phyloP scores from a whole-genome alignment of 2,113 vertebrate species.

The Paramormyrops kingsleyae region DNA sequence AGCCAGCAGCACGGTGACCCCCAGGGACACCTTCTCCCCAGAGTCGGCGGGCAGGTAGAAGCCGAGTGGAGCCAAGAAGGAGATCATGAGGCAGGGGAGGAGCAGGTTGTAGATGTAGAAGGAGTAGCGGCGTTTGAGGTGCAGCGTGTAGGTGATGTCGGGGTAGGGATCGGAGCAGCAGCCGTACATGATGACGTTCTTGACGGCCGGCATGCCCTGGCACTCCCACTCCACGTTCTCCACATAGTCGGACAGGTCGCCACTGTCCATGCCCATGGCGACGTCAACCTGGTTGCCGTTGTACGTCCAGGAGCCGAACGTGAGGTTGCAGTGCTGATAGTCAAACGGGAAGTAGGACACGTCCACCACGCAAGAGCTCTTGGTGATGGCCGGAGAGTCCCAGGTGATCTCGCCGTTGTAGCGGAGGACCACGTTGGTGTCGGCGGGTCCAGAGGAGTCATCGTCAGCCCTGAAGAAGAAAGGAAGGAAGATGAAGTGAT shows the following conservation, averaged over 20 bases:
- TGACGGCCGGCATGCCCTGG: slow-evolving; percentile 88
- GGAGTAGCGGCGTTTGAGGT: slow-evolving; percentile 86
- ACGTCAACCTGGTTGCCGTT: slow-evolving; percentile 91
- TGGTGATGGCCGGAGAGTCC: slow-evolving; percentile 93
- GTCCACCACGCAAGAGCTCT: slow-evolving; percentile 91
- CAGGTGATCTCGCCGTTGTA: slow-evolving; percentile 90
- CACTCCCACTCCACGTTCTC: slow-evolving; percentile 98
- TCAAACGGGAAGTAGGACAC: slow-evolving; percentile 96
- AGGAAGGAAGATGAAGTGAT: slow-evolving; percentile 13
- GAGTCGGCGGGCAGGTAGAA: slow-evolving; percentile 97
- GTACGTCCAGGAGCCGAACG: slow-evolving; percentile 98
- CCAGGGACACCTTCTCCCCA: slow-evolving; percentile 93
- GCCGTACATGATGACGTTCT: slow-evolving; percentile 86
- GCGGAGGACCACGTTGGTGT: slow-evolving; percentile 87
- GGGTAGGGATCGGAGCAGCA: slow-evolving; percentile 97
- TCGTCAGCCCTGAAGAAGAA: slow-evolving; percentile 75
- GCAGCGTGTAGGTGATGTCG: slow-evolving; percentile 87
- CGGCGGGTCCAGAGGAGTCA: slow-evolving; percentile 77
- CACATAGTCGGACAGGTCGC: slow-evolving; percentile 89
- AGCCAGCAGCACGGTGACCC: slow-evolving; percentile 89
- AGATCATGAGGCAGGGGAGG: slow-evolving; percentile 91
- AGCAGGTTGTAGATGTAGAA: slow-evolving; percentile 97
- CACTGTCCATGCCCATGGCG: slow-evolving; percentile 75
- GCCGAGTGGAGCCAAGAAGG: slow-evolving; percentile 88
- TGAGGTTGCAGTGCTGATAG: slow-evolving; percentile 88